Evolutionary conservation across 92 coral and sea anemone genomes (phyloP), one percentile per base, ranked within the genome.

Genomic region (Muricea muricata): DNA sequence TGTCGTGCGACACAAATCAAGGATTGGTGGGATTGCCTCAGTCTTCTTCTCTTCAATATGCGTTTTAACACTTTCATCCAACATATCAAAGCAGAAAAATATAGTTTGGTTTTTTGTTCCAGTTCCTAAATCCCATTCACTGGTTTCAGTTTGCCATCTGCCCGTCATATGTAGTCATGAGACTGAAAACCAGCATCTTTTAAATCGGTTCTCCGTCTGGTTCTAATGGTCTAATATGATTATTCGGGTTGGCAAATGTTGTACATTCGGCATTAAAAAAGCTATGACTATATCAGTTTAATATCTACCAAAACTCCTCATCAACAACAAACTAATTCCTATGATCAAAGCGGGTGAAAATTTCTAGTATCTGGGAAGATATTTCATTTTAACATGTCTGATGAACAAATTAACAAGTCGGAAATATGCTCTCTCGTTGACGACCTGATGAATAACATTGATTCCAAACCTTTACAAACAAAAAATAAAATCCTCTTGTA

Each of bases 1-100:
- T n/a, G 91, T 45, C 67, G 89, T 10, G 25, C 79, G 17, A 32
- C 74, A 52, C 69, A 75, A 24, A 31, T 85, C 75, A 91, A 33
- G 70, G 57, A 28, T 58, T 91, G 92, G 90, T 91, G 92, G 91
- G 90, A 91, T 46, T 61, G 7, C 46, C 26, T 86, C 14, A 57
- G 23, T 50, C 15, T 17, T 45, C 50, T 45, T 25, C 24, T 23
- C 20, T 25, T 25, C 18, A 20, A 15, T 20, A 8, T 63, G n/a
- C 37, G 70, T 3, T 63, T n/a, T n/a, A n/a, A n/a, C n/a, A n/a
- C n/a, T n/a, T n/a, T n/a, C n/a, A n/a, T n/a, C n/a, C n/a, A n/a
- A n/a, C n/a, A n/a, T n/a, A n/a, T n/a, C n/a, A n/a, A n/a, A n/a
- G n/a, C n/a, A n/a, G n/a, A n/a, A n/a, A n/a, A n/a, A n/a, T n/a